Base-by-base conservation (phyloP, 2,888 invertebrate species). In the Monopis laevigella region DNA sequence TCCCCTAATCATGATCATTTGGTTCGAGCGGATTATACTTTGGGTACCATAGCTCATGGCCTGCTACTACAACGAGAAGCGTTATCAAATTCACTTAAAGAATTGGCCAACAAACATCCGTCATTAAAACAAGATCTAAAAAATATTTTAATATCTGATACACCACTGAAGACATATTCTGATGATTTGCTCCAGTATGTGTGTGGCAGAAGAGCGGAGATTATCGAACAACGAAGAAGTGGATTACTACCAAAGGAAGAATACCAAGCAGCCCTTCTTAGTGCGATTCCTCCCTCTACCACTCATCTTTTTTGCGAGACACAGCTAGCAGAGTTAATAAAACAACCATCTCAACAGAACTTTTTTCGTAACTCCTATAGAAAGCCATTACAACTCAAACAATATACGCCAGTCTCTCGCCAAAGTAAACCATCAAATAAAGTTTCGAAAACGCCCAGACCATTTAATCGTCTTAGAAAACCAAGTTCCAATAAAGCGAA, bases 111-210 rank as follows among this genome's bases (percentile, higher is more conserved):
- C 6, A n/a, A 18, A 17, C 34, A 34, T 11, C 34, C 34, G 8
- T 28, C 13, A 5, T 11, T 14, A 11, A 16, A 40, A 10, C 17
- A 29, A 12, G 30, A 27, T 16, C 10, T 26, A 12, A 40, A 40
- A n/a, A 29, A 40, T 7, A 14, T 24, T 7, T 17, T 24, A 10
- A 43, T 35, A 26, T 11, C 39, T 1, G 43, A 44, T 14, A 43
- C 46, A 7, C 17, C 27, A 10, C 45, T 44, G 12, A 44, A 36
- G 10, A 44, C 43, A 11, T 35, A 28, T 7, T 44, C 41, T 1
- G 45, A 45, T 24, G 44, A 43, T 12, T 28, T 47, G n/a, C 41
- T 48, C 2, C 47, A 48, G 21, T 48, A 47, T 40, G 41, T 41
- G 1, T 45, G 42, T 24, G 48, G 47, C 1, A 32, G 44, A 7